A percentile compares a stretch with the other conserved stretches of the same genome.
These are phyloP conservation scores for Empidonax alnorum DNA, from an alignment of 2,113 vertebrate species.

Conservation along the genomic window DNA sequence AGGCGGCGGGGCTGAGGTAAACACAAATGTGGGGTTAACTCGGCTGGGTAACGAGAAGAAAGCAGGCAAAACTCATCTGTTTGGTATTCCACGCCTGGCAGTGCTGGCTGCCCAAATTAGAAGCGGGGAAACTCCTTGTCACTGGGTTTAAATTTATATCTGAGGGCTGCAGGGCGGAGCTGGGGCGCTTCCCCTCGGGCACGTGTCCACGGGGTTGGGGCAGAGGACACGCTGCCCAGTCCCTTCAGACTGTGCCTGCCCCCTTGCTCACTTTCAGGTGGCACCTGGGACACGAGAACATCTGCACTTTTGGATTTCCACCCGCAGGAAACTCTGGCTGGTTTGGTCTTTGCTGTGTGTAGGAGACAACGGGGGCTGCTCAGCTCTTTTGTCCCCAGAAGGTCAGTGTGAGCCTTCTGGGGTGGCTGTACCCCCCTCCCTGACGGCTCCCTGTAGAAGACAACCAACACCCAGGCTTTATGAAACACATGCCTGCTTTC, in stretches of 20 bases:
- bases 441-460: neutral
- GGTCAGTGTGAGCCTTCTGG: neutral
- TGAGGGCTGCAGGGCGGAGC: neutral
- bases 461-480: neutral
- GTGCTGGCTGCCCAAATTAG: neutral
- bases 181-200: neutral
- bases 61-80: neutral
- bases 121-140: neutral
- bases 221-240: accelerated
- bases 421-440: neutral
- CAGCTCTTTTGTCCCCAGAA: no score
- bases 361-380: neutral
- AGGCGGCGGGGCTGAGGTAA: neutral
- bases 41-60: neutral
- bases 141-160: neutral
- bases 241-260: neutral
- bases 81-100: neutral
- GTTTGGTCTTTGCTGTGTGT: neutral
- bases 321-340: neutral
- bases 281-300: neutral
- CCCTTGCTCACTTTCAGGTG: neutral
- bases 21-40: constrained; percentile 8
- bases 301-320: neutral
- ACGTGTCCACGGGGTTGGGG: neutral
- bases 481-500: accelerated